These are phyloP conservation scores for Cataglyphis albicans DNA, from an alignment of 2,888 invertebrate genomes.

Conservation along the genomic window DNA sequence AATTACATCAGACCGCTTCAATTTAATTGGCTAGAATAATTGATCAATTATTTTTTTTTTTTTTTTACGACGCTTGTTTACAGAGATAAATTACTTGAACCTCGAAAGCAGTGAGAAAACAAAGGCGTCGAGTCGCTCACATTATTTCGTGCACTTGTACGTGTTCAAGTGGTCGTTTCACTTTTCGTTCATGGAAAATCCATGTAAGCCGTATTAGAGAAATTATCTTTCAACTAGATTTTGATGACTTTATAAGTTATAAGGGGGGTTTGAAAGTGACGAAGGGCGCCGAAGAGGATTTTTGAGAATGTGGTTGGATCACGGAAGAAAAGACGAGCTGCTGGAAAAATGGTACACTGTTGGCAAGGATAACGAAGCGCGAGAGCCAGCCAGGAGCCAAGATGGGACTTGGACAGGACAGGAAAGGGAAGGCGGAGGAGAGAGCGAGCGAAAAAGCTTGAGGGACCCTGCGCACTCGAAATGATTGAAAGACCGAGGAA, in stretches of 20 bases:
- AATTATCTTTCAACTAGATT: slow-evolving; percentile 43
- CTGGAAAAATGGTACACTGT: slow-evolving; percentile 52
- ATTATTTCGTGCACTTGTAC: slow-evolving; percentile 17
- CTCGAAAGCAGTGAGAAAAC: slow-evolving; percentile 20
- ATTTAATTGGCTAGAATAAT: not conserved
- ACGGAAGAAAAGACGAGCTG: slow-evolving; percentile 37
- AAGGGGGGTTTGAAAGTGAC: not conserved
- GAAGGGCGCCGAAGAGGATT: slow-evolving; percentile 33
- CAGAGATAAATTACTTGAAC: slow-evolving; percentile 27
- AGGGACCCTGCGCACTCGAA: slow-evolving; percentile 72
- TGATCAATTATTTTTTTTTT: not conserved
- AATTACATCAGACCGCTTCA: slow-evolving; percentile 9
- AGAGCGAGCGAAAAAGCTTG: slow-evolving; percentile 57
- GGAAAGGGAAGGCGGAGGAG: slow-evolving; percentile 45
- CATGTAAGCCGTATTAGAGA: slow-evolving; percentile 48
- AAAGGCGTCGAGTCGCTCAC: slow-evolving; percentile 2
- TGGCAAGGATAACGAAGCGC: slow-evolving; percentile 69
- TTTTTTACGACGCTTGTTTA: slow-evolving; percentile 18
- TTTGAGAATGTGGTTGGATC: slow-evolving; percentile 44
- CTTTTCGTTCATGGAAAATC: slow-evolving; percentile 41
- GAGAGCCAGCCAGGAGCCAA: slow-evolving; percentile 56
- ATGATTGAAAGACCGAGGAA: slow-evolving; percentile 82
- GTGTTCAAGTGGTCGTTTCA: slow-evolving; percentile 40
- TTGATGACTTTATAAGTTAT: slow-evolving; percentile 48
- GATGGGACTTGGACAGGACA: slow-evolving; percentile 45